Conservation (phyloP, 2,797 vertebrate species). For the Rhinophrynus dorsalis region DNA sequence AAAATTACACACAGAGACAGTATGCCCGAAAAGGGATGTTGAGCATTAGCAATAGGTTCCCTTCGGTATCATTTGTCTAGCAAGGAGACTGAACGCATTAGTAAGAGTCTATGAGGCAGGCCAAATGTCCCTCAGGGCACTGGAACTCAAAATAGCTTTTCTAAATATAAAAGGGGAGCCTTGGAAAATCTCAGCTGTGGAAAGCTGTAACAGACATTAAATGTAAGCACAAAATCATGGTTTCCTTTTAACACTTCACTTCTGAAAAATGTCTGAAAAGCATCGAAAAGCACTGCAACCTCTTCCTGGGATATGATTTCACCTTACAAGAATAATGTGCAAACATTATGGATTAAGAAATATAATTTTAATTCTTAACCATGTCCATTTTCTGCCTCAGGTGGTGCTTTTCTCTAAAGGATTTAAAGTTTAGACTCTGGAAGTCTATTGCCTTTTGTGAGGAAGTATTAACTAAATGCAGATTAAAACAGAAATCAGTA, state of each 20-base stretch:
- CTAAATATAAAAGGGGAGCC: constrained; percentile 38
- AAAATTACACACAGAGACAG: constrained; percentile 9
- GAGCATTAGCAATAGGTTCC: constrained; percentile 31
- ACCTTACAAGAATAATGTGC: no score
- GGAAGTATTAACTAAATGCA: no score
- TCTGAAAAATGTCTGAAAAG: background rate
- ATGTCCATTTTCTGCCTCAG: no score
- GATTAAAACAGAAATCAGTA: no score
- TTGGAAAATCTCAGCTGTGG: constrained; percentile 27
- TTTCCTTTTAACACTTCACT: no score
- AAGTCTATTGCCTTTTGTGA: no score
- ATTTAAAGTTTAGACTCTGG: no score
- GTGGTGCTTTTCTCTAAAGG: no score
- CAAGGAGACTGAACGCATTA: constrained; percentile 41
- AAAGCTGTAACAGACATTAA: background rate
- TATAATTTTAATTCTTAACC: no score
- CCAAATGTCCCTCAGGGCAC: constrained; percentile 38
- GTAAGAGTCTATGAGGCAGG: constrained; percentile 35
- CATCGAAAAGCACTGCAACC: no score
- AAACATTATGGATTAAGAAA: no score
- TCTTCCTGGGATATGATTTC: no score
- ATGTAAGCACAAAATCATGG: background rate
- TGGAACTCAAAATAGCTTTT: constrained; percentile 38
- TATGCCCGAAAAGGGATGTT: constrained; percentile 13
- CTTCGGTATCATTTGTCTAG: constrained; percentile 38